phyloP scores from a whole-genome alignment of 2,888 invertebrate genomes.

The Harpalus rubripes region DNA sequence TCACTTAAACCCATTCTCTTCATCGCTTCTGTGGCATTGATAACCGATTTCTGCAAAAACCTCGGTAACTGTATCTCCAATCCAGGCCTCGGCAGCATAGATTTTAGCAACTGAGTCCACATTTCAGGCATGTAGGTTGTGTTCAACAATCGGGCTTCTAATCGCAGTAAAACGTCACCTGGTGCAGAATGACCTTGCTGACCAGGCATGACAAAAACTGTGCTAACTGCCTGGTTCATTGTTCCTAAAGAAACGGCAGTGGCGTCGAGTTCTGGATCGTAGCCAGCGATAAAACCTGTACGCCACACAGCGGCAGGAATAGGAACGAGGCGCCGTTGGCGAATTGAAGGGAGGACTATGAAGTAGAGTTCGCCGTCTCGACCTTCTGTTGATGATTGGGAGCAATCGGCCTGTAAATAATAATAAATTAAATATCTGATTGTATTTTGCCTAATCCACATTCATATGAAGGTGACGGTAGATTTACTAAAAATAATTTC shows the following conservation, averaged over 20 bases:
- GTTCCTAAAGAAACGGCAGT: constrained; percentile 89
- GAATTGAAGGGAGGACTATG: constrained; percentile 88
- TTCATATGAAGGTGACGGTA: too few relatives aligned
- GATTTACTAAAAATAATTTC: too few relatives aligned
- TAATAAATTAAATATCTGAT: not conserved
- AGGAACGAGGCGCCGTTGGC: constrained; percentile 89
- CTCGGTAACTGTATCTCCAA: constrained; percentile 91
- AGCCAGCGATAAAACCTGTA: constrained; percentile 89
- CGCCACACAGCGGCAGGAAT: constrained; percentile 91
- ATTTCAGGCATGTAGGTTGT: constrained; percentile 83
- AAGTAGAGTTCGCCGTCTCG: constrained; percentile 93
- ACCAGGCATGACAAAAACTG: constrained; percentile 91
- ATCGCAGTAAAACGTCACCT: constrained; percentile 87
- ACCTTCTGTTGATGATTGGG: constrained; percentile 85
- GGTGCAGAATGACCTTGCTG: constrained; percentile 90
- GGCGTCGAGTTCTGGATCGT: constrained; percentile 90
- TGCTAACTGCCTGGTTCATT: constrained; percentile 85
- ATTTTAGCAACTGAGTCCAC: constrained; percentile 87
- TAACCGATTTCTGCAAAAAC: constrained; percentile 89
- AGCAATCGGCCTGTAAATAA: constrained; percentile 86
- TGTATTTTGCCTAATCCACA: too few relatives aligned
- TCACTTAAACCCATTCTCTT: constrained; percentile 90
- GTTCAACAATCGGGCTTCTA: constrained; percentile 86
- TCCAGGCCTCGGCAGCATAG: constrained; percentile 86
- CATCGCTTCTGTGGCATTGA: constrained; percentile 89